phyloP scores from a whole-genome alignment of 2,797 vertebrate genomes.

The Myripristis jacobus region DNA sequence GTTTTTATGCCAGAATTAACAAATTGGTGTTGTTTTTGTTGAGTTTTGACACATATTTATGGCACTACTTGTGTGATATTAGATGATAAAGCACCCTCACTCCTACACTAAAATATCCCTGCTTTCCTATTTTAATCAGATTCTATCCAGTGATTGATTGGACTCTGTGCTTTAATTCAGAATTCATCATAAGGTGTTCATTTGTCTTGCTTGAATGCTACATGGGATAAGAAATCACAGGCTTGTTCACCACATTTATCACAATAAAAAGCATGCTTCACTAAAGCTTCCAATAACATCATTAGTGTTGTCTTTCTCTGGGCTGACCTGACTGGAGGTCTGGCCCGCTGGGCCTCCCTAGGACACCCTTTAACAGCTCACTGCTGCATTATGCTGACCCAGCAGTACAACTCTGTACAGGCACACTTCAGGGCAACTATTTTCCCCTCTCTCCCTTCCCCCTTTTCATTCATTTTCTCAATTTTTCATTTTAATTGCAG shows the following conservation, averaged over 20 bases:
- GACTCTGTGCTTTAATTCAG: constrained; percentile 43
- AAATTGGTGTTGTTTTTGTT: no score
- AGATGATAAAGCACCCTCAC: no score
- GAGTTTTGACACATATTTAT: no score
- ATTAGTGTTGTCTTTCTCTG: constrained; percentile 32
- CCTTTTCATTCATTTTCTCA: constrained; percentile 71
- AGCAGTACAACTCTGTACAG: constrained; percentile 53
- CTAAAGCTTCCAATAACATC: constrained; percentile 38
- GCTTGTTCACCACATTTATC: constrained; percentile 35
- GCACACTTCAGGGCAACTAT: constrained; percentile 41
- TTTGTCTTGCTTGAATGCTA: neutral
- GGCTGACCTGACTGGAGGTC: constrained; percentile 33
- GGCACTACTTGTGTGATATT: no score
- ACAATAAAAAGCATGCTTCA: constrained; percentile 29
- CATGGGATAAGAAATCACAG: neutral
- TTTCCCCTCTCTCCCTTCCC: constrained; percentile 30
- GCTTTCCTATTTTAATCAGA: neutral
- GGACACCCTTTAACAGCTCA: constrained; percentile 57
- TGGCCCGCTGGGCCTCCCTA: constrained; percentile 33
- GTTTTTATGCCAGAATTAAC: no score
- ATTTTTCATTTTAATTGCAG: constrained; percentile 85
- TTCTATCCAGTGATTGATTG: neutral
- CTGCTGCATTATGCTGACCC: constrained; percentile 65
- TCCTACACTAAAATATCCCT: constrained; percentile 1
- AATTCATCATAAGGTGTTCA: constrained; percentile 37